Evolutionary conservation across 2,888 invertebrate genomes (phyloP).

Genomic region (Lumbricus terrestris): DNA sequence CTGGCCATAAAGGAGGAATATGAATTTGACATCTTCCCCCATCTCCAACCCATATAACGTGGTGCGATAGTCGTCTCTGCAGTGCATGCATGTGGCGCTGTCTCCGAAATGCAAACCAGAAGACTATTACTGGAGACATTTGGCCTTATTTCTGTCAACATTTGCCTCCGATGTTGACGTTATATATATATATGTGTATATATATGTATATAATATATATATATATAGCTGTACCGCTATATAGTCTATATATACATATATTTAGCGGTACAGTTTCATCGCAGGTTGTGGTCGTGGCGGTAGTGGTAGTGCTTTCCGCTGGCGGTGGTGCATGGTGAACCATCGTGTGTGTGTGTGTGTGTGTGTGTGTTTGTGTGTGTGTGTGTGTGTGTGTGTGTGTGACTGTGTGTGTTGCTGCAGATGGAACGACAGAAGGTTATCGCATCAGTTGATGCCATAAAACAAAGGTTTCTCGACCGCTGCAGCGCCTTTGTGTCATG

Average conservation of each 20-base stretch:
- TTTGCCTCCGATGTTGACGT: not conserved
- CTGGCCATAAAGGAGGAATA: not conserved
- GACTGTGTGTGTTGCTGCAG: too few relatives aligned
- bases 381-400: too few relatives aligned
- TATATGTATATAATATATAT: too few relatives aligned
- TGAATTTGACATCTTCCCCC: not conserved
- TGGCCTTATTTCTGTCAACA: not conserved
- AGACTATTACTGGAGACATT: not conserved
- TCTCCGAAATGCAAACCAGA: not conserved
- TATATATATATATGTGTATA: too few relatives aligned
- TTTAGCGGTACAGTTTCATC: not conserved
- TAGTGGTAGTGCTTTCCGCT: not conserved
- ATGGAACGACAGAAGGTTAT: slow-evolving; percentile 3
- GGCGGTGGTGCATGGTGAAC: not conserved
- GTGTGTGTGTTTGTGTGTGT: too few relatives aligned
- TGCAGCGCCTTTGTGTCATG: not conserved
- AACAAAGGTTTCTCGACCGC: not conserved
- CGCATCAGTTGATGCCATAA: not conserved
- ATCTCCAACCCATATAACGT: not conserved
- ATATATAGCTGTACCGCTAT: too few relatives aligned
- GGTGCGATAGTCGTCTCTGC: too few relatives aligned
- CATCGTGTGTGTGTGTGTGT: not conserved
- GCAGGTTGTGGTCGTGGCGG: too few relatives aligned
- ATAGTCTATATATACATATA: too few relatives aligned
- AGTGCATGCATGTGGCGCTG: not conserved